phyloP scores from a whole-genome alignment of 2,113 vertebrate genomes.

The Tauraco erythrolophus region DNA sequence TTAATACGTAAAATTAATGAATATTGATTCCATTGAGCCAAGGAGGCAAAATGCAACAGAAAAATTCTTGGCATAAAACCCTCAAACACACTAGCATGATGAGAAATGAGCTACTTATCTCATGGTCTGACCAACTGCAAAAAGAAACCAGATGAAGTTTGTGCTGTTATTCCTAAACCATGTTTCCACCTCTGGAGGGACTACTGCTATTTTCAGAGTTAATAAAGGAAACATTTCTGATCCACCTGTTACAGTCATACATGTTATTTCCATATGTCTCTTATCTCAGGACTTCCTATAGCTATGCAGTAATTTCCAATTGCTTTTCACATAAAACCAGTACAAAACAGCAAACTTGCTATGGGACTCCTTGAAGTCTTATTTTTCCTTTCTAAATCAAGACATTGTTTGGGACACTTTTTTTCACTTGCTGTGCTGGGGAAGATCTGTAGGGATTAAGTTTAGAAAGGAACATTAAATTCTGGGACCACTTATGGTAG shows the following conservation, averaged over 20 bases:
- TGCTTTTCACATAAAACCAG: not conserved
- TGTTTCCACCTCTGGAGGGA: not conserved
- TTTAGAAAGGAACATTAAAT: not conserved
- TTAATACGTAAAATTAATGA: constrained; percentile 9
- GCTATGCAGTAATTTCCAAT: not conserved
- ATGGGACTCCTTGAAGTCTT: not conserved
- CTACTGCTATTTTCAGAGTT: not conserved
- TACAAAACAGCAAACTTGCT: not conserved
- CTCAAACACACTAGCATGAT: not conserved
- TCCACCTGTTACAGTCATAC: not conserved
- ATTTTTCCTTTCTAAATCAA: not conserved
- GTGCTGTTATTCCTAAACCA: not conserved
- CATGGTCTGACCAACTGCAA: not conserved
- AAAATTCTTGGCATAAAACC: not conserved
- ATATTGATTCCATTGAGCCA: not conserved
- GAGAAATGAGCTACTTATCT: not conserved
- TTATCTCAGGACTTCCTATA: not conserved
- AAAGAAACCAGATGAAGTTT: not conserved
- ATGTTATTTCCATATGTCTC: not conserved
- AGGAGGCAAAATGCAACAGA: not conserved
- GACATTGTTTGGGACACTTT: not conserved
- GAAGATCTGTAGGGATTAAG: not conserved
- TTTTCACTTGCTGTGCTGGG: not conserved
- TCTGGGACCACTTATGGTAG: not conserved
- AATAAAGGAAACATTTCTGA: not conserved